Conservation (phyloP, 2,113 vertebrate genomes). For the Bucco capensis region DNA sequence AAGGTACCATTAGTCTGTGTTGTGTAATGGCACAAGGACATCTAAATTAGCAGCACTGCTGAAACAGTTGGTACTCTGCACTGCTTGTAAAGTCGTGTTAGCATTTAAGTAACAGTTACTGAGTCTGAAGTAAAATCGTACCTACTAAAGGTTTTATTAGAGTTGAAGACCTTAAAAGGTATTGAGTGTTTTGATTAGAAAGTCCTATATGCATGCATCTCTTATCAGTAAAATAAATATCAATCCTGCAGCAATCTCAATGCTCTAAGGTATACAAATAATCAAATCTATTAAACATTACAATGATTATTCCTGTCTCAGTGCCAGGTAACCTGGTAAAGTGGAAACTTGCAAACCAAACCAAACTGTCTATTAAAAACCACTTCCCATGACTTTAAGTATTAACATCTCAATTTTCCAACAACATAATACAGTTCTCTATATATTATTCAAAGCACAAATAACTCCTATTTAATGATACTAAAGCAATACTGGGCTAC, state of each 20-base stretch:
- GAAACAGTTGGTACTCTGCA: neutral
- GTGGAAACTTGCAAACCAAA: neutral
- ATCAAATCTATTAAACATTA: neutral
- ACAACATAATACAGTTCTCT: neutral
- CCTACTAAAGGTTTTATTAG: neutral
- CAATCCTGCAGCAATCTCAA: neutral
- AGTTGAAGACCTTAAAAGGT: neutral
- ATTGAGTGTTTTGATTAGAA: neutral
- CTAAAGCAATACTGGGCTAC: neutral
- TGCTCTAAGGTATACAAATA: neutral
- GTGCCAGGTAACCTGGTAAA: neutral
- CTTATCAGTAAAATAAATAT: neutral
- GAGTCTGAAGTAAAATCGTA: neutral
- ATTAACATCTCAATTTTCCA: neutral
- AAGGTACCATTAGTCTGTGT: neutral
- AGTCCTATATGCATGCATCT: neutral
- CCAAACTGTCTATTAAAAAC: slow-evolving; percentile 5
- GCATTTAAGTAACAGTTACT: neutral
- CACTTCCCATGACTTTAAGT: neutral
- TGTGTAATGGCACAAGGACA: accelerated
- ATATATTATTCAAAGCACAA: neutral
- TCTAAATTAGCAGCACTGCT: accelerated
- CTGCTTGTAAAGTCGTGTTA: neutral
- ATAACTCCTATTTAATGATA: slow-evolving; percentile 27
- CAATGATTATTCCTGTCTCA: neutral